Evolutionary conservation across 2,888 invertebrate genomes (phyloP).

Genomic region (Agrotis clavis): DNA sequence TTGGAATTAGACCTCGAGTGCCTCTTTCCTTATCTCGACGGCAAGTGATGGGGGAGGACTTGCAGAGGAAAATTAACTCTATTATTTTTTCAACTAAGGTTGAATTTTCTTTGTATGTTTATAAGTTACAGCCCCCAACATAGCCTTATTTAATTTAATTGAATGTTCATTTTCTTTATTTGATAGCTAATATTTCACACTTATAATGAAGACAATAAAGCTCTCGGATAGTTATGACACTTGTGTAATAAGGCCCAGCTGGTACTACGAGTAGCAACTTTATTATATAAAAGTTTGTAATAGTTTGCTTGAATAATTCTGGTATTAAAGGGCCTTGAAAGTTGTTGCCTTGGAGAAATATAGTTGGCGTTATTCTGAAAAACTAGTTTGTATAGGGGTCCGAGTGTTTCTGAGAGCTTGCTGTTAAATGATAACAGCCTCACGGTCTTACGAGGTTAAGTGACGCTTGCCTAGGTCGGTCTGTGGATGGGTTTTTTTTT

Average conservation of each 20-base stretch:
- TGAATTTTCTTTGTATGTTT: constrained; percentile 26
- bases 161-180: constrained; percentile 70
- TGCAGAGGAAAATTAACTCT: constrained; percentile 15
- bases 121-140: constrained; percentile 41
- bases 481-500: too few relatives aligned
- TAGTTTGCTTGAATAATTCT: constrained; percentile 46
- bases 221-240: constrained; percentile 54
- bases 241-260: constrained; percentile 52
- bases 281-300: constrained; percentile 31
- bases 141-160: constrained; percentile 65
- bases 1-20: constrained; percentile 61
- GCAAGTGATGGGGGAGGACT: constrained; percentile 23
- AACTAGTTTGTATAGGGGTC: too few relatives aligned
- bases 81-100: not conserved
- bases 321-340: not conserved
- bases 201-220: constrained; percentile 58
- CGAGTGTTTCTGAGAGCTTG: not conserved
- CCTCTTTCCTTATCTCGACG: constrained; percentile 47
- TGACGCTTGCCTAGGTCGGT: too few relatives aligned
- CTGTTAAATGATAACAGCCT: too few relatives aligned
- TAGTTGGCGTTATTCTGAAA: not conserved
- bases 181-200: constrained; percentile 68
- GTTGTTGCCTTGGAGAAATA: not conserved
- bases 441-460: too few relatives aligned
- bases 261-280: constrained; percentile 28